phyloP scores from a whole-genome alignment of 2,797 vertebrate species.

The Gastrophryne carolinensis region DNA sequence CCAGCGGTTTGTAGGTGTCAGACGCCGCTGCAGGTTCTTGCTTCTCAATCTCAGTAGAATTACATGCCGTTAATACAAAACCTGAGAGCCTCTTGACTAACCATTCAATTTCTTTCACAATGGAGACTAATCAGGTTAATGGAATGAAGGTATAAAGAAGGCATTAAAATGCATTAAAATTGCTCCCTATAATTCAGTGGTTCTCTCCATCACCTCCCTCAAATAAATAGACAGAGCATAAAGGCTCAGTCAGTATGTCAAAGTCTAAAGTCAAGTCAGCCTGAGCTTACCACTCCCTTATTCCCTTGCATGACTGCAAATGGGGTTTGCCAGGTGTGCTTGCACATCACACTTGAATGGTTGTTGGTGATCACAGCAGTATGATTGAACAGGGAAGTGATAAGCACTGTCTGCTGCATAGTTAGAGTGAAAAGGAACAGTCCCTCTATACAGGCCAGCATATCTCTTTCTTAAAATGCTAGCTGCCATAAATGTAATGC shows the following conservation, averaged over 20 bases:
- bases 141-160: conserved; percentile 1
- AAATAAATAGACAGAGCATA: conserved; percentile 8
- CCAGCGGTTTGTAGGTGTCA: conserved; percentile 9
- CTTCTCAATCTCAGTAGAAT: conserved; percentile 23
- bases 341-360: too few species aligned
- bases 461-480: too few species aligned
- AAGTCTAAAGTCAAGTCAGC: too few species aligned
- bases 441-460: too few species aligned
- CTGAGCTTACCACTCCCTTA: too few species aligned
- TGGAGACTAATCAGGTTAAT: conserved; percentile 30
- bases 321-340: too few species aligned
- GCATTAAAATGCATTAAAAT: conserved; percentile 43
- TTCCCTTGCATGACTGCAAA: too few species aligned
- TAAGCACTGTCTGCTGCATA: too few species aligned
- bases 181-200: conserved; percentile 10
- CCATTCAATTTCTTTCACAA: conserved; percentile 43
- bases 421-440: too few species aligned
- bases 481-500: too few species aligned
- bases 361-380: too few species aligned
- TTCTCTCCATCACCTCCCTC: background rate
- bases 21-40: conserved; percentile 9
- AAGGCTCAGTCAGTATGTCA: background rate
- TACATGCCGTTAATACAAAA: conserved; percentile 31
- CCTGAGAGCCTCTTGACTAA: conserved; percentile 38
- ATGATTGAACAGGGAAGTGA: too few species aligned